A percentile compares a stretch with the other conserved stretches of the same genome.
These are phyloP conservation scores for Solenopsis invicta DNA, from an alignment of 1,140 invertebrate genomes.

Conservation along the genomic window DNA sequence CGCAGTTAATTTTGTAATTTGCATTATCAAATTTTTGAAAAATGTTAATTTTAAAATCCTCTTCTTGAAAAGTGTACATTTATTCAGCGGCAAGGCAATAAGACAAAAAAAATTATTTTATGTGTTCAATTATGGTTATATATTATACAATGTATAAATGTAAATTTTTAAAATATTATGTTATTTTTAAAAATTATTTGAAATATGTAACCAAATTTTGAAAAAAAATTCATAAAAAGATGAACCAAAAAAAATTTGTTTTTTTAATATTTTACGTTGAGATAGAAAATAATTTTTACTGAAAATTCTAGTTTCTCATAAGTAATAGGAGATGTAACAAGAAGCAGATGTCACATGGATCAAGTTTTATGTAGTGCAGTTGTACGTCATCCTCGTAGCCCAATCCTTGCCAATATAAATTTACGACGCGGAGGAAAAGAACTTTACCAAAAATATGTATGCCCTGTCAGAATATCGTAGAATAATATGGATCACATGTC, in stretches of 20 bases:
- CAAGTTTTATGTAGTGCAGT: neutral
- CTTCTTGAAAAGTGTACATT: neutral
- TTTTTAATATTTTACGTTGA: neutral
- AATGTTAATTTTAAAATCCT: neutral
- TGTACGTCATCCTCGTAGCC: neutral
- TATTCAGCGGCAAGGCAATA: neutral
- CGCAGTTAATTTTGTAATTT: neutral
- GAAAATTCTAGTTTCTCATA: neutral
- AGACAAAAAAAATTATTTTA: slow-evolving; percentile 15
- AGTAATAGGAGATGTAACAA: neutral
- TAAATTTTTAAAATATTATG: neutral
- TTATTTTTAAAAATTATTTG: too few relatives aligned
- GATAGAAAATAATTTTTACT: neutral
- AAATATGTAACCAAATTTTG: neutral
- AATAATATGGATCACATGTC: slow-evolving; percentile 14
- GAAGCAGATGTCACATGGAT: neutral
- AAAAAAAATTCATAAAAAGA: neutral
- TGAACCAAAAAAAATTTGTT: neutral
- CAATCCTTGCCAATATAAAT: slow-evolving; percentile 9
- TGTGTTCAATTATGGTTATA: neutral
- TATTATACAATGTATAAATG: too few relatives aligned
- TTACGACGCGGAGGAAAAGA: neutral
- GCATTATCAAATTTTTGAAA: neutral
- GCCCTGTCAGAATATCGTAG: neutral
- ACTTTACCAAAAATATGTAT: slow-evolving; percentile 3